Base-by-base conservation (phyloP, 2,888 invertebrate species). In the Leuctra nigra region DNA sequence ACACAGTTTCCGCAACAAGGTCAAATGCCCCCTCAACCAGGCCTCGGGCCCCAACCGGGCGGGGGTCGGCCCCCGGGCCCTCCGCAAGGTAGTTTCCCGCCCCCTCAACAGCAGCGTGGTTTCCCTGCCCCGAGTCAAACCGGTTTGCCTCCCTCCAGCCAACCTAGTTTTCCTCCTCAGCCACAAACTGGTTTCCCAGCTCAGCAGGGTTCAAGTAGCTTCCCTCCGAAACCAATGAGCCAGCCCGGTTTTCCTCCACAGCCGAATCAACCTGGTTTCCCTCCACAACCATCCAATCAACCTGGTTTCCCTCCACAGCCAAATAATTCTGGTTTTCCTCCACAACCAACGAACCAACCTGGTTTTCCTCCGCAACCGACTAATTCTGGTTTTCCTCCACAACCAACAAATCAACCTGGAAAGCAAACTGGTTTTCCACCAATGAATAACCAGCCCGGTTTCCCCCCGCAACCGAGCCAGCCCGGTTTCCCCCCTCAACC, bases 391-490 rank as follows among this genome's bases (percentile, higher is more conserved):
- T 11, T 11, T 6, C 29, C 29, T 29, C 6, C 7, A 3, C 4
- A 16, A 16, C 29, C 29, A 29, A 11, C 29, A 29, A 29, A 29
- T 29, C 7, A 11, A 29, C 29, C 29, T 29, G 29, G 29, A 38
- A 13, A 38, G 4, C 38, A 38, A 38, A 38, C 14, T 13, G 38
- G 38, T 6, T 16, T 16, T 38, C 38, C 38, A 16, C n/a, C n/a
- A n/a, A n/a, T n/a, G n/a, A n/a, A n/a, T n/a, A n/a, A n/a, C n/a
- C n/a, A n/a, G n/a, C 59, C 63, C 69, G 47, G 64, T 66, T n/a
- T n/a, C n/a, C n/a, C 48, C 61, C 14, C 70, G 64, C 52, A 63
- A 60, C 41, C 59, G 39, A 52, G 63, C 62, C 38, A 44, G 57
- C 20, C 62, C 62, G n/a, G 55, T 59, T n/a, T n/a, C n/a, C n/a